Evolutionary conservation across 2,797 vertebrate species (phyloP).

Genomic region (Urophycis tenuis): DNA sequence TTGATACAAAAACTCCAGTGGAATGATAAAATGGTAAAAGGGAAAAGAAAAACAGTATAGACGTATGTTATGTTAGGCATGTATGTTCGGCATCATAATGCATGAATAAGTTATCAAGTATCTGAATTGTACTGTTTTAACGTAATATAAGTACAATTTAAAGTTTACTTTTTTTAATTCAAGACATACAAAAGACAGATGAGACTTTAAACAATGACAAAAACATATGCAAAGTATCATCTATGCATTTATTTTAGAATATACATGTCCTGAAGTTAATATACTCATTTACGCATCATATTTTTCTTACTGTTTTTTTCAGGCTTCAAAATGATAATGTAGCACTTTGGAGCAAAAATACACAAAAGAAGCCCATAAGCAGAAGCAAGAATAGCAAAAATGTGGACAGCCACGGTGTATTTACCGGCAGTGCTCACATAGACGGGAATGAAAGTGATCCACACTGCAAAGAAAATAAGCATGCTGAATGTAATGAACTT

Average conservation of each 20-base stretch:
- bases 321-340: slow-evolving; percentile 62
- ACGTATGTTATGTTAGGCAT: too few relatives aligned
- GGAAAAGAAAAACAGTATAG: too few relatives aligned
- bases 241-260: neutral
- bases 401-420: slow-evolving; percentile 66
- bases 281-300: slow-evolving; percentile 53
- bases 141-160: too few relatives aligned
- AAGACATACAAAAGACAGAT: neutral
- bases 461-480: slow-evolving; percentile 72
- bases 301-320: slow-evolving; percentile 60
- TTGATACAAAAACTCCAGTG: too few relatives aligned
- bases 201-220: neutral
- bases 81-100: too few relatives aligned
- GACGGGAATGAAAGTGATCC: slow-evolving; percentile 70
- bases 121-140: too few relatives aligned
- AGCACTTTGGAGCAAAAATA: slow-evolving; percentile 71
- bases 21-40: too few relatives aligned
- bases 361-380: slow-evolving; percentile 64
- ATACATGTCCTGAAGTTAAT: neutral
- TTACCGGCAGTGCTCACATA: slow-evolving; percentile 69
- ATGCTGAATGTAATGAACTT: slow-evolving; percentile 73
- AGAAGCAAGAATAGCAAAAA: slow-evolving; percentile 70
- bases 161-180: neutral
- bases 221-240: neutral
- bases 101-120: too few relatives aligned